These are phyloP conservation scores for Mycalesis mineus DNA, from an alignment of 2,888 invertebrate species.

Conservation along the genomic window DNA sequence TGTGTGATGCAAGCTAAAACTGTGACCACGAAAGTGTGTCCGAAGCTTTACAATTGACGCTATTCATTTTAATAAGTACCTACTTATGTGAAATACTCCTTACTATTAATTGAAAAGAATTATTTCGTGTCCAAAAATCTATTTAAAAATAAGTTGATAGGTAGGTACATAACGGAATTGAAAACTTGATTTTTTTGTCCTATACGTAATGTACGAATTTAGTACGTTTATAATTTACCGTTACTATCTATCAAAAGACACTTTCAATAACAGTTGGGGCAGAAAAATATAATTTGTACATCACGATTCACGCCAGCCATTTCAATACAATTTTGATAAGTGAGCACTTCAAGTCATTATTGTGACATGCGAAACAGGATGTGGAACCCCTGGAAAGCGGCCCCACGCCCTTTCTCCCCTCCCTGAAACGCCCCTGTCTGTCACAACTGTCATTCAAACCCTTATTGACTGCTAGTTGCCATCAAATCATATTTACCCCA, in stretches of 20 bases:
- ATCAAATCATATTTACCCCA: slow-evolving; percentile 18
- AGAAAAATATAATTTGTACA: background rate
- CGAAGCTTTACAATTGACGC: too few relatives aligned
- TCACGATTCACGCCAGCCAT: slow-evolving; percentile 2
- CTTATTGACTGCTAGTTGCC: slow-evolving; percentile 36
- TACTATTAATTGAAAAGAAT: too few relatives aligned
- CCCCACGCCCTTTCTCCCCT: slow-evolving; percentile 44
- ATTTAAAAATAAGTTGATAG: too few relatives aligned
- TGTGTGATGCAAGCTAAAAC: too few relatives aligned
- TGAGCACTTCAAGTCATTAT: slow-evolving; percentile 7
- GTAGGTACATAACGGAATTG: too few relatives aligned
- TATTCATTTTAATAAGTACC: too few relatives aligned
- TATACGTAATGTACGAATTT: background rate
- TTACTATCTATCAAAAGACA: background rate
- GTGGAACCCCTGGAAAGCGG: slow-evolving; percentile 29
- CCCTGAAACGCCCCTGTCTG: slow-evolving; percentile 44
- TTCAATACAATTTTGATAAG: background rate
- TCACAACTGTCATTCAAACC: slow-evolving; percentile 49
- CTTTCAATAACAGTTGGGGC: background rate
- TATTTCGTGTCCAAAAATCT: too few relatives aligned
- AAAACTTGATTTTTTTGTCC: too few relatives aligned
- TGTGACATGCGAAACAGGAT: slow-evolving; percentile 25
- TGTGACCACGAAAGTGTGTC: too few relatives aligned
- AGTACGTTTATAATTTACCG: background rate
- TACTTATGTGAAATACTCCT: too few relatives aligned